Evolutionary conservation across 1,140 invertebrate genomes (phyloP).

Genomic region (Trichonephila clavipes): DNA sequence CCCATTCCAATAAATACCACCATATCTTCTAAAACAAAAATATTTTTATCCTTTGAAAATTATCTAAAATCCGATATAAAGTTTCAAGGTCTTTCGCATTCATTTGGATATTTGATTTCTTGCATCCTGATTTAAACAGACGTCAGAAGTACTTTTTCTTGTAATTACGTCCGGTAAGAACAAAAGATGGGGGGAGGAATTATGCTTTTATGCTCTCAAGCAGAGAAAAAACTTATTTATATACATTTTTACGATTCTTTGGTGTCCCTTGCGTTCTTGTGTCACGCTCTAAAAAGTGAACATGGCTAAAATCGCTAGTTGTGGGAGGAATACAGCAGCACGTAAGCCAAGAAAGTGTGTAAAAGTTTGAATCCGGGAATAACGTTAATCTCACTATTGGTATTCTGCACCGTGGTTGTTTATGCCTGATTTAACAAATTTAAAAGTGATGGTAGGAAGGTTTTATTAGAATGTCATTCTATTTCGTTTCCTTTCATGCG

Average conservation of each 20-base stretch:
- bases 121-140: slow-evolving; percentile 13
- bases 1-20: not conserved
- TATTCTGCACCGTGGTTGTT: slow-evolving; percentile 10
- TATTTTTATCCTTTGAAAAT: slow-evolving; percentile 6
- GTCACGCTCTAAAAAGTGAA: slow-evolving; percentile 51
- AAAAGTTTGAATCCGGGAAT: slow-evolving; percentile 30
- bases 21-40: not conserved
- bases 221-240: slow-evolving; percentile 56
- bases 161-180: slow-evolving; percentile 39
- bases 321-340: not conserved
- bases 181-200: not conserved
- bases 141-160: slow-evolving; percentile 10
- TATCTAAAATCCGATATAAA: not conserved
- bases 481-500: slow-evolving; percentile 37
- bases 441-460: slow-evolving; percentile 9
- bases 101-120: slow-evolving; percentile 10
- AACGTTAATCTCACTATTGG: slow-evolving; percentile 32
- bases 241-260: slow-evolving; percentile 48
- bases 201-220: not conserved
- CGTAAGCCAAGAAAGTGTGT: slow-evolving; percentile 19
- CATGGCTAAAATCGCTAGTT: not conserved
- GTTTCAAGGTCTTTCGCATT: not conserved
- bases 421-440: slow-evolving; percentile 38
- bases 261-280: slow-evolving; percentile 20
- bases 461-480: slow-evolving; percentile 39